These are phyloP conservation scores for Drosophila trapezifrons DNA, from an alignment of 1,140 invertebrate species.

Conservation along the genomic window DNA sequence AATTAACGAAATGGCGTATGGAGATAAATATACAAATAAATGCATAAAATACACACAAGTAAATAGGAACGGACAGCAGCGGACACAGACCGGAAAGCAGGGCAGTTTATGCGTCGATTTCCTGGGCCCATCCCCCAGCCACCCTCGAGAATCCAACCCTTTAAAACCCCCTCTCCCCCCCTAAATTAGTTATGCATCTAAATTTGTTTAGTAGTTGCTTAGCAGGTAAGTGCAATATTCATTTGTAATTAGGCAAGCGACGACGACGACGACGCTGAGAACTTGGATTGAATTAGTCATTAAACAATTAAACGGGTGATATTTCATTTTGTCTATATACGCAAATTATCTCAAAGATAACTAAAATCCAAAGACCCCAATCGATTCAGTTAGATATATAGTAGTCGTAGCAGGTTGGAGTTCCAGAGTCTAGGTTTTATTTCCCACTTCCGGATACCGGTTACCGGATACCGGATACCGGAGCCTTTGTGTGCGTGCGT, in stretches of 20 bases:
- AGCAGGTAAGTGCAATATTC: slow-evolving; percentile 73
- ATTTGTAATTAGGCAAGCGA: slow-evolving; percentile 65
- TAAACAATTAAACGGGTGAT: slow-evolving; percentile 77
- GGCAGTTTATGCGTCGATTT: slow-evolving; percentile 39
- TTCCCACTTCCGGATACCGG: slow-evolving; percentile 16
- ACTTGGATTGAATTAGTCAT: slow-evolving; percentile 65
- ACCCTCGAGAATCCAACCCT: background rate
- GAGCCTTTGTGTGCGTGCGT: slow-evolving; percentile 31
- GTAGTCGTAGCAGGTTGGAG: slow-evolving; percentile 20
- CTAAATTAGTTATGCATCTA: slow-evolving; percentile 58
- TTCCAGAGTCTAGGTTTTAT: slow-evolving; percentile 21
- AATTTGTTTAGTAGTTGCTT: slow-evolving; percentile 62
- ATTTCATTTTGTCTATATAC: slow-evolving; percentile 71
- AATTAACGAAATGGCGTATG: slow-evolving; percentile 43
- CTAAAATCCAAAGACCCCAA: slow-evolving; percentile 31
- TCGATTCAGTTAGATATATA: slow-evolving; percentile 26
- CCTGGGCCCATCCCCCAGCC: slow-evolving; percentile 24
- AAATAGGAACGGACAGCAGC: slow-evolving; percentile 8
- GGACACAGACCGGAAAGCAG: slow-evolving; percentile 9
- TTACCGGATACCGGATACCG: slow-evolving; percentile 1
- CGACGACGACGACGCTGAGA: slow-evolving; percentile 23
- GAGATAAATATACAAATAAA: slow-evolving; percentile 31
- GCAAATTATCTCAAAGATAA: slow-evolving; percentile 64
- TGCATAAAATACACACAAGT: slow-evolving; percentile 34
- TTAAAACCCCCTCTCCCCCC: background rate